Evolutionary conservation across 2,113 vertebrate genomes (phyloP), one percentile per base, ranked within the genome.

Genomic region (Ictalurus furcatus): DNA sequence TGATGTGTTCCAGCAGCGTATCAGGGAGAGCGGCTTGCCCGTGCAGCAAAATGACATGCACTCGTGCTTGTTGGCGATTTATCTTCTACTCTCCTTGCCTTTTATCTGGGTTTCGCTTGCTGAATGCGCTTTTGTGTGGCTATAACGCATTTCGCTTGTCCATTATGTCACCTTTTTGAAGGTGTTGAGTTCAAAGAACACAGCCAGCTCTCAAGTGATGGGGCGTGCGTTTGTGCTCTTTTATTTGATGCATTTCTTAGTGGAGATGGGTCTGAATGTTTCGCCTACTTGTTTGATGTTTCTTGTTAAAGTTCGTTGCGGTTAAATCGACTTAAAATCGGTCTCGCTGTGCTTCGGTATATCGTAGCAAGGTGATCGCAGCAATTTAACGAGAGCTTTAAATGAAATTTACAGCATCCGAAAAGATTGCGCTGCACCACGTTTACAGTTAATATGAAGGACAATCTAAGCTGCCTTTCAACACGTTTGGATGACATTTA

Each of bases 1-100:
- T 95, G 94, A 95, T 94, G 92, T 93, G 48, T 92, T 94, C 81
- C 78, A 89, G 90, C 90, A 83, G 89, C 89, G 93, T 90, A 88
- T 63, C 56, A 83, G 85, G 48, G 16, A 58, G 89, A 85, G 86
- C 34, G 54, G 90, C 85, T 74, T 82, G 91, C 90, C 91, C 90
- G 91, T 86, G 90, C 14, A 91, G 90, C 91, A 82, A 91, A 94
- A 91, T 88, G 85, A 93, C 73, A 85, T 23, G 40, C 85, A 21
- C 90, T 88, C 83, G 79, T 16, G 61, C 80, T 79, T 74, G 90
- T 89, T 54, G 56, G 67, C 13, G 67, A 78, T 83, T 85, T 87
- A 87, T 73, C 85, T 73, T 85, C 65, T 58, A n/a, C 73, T 83
- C 87, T 61, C 61, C 61, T 73, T 65, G 67, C 73, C 84, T 88